Percentiles rank a stretch among this genome's conserved stretches.
These are phyloP conservation scores for Pterostichus niger DNA, from an alignment of 2,888 invertebrate genomes.

Conservation along the genomic window DNA sequence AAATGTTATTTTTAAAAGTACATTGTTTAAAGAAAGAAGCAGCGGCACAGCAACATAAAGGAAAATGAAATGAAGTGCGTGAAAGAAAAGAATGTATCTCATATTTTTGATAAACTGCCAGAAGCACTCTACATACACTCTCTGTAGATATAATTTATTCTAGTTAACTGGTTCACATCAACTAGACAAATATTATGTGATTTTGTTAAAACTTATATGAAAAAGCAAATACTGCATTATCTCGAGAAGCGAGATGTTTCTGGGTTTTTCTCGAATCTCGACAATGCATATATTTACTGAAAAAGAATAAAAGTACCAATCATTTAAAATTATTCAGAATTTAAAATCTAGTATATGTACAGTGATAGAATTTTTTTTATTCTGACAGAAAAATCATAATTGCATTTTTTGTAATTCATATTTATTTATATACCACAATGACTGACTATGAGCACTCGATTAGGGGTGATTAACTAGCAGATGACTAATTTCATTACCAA, in stretches of 20 bases:
- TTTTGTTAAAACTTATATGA: slow-evolving; percentile 41
- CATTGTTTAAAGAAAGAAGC: slow-evolving; percentile 39
- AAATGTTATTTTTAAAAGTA: slow-evolving; percentile 35
- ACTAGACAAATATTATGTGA: slow-evolving; percentile 47
- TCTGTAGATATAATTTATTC: slow-evolving; percentile 48
- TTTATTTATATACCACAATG: too few species aligned
- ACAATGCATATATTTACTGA: neutral
- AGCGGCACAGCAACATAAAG: slow-evolving; percentile 23
- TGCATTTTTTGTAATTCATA: too few species aligned
- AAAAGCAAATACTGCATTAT: slow-evolving; percentile 33
- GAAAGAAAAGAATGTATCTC: slow-evolving; percentile 49
- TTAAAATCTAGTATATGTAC: too few species aligned
- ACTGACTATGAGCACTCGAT: too few species aligned
- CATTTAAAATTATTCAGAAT: too few species aligned
- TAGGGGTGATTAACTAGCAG: too few species aligned
- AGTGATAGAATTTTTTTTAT: too few species aligned
- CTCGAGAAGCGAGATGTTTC: neutral
- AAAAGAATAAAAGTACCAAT: neutral
- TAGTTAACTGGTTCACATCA: slow-evolving; percentile 54
- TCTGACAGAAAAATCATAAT: too few species aligned
- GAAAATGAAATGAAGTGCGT: slow-evolving; percentile 42
- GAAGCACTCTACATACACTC: slow-evolving; percentile 47
- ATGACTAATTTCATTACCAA: too few species aligned
- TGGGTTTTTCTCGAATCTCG: neutral
- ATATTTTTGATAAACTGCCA: slow-evolving; percentile 53